Evolutionary conservation across 2,888 invertebrate genomes (phyloP).

Genomic region (Epistrophe grossulariae): DNA sequence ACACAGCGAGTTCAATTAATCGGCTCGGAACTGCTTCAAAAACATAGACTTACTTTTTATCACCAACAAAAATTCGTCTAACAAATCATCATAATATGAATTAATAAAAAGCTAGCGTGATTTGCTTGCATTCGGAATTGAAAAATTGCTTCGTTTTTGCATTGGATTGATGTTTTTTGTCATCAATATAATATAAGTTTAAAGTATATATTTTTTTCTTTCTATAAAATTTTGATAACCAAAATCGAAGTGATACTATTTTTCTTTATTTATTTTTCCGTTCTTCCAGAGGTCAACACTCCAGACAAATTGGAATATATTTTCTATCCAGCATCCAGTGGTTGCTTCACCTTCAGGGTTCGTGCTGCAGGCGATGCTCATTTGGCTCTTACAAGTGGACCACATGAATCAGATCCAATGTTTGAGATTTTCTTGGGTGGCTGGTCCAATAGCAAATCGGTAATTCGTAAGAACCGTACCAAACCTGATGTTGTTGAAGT

Average conservation of each 20-base stretch:
- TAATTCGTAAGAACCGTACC: constrained; percentile 91
- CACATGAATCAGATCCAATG: constrained; percentile 90
- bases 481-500: constrained; percentile 90
- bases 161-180: background rate
- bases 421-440: constrained; percentile 95
- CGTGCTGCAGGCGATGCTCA: constrained; percentile 93
- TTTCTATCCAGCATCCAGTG: constrained; percentile 90
- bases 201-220: background rate
- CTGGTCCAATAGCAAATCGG: constrained; percentile 93
- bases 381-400: constrained; percentile 90
- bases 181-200: background rate
- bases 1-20: background rate
- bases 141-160: background rate
- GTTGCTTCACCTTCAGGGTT: constrained; percentile 90
- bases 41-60: background rate
- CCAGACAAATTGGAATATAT: constrained; percentile 92
- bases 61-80: background rate
- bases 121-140: background rate
- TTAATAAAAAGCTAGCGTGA: background rate
- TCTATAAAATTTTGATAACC: constrained; percentile 24
- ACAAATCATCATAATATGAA: background rate
- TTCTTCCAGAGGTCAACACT: constrained; percentile 89
- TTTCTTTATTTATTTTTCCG: constrained; percentile 60
- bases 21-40: background rate
- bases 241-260: constrained; percentile 53